phyloP scores from a whole-genome alignment of 2,113 vertebrate species.

The Oncorhynchus clarkii region DNA sequence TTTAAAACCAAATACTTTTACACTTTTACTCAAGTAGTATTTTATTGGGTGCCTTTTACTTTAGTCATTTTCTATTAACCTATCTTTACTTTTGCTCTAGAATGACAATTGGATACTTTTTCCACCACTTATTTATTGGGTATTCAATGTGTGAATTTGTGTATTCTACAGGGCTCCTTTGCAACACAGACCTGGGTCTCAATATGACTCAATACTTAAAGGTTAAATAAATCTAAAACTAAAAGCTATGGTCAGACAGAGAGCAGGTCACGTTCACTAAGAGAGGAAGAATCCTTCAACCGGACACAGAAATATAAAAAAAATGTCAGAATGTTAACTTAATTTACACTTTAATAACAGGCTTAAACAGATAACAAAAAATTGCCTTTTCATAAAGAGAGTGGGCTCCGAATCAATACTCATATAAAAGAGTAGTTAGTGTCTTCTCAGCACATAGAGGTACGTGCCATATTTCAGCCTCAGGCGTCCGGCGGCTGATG shows the following conservation, averaged over 20 bases:
- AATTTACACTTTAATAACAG: slow-evolving; percentile 60
- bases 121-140: too few relatives aligned
- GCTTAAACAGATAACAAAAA: slow-evolving; percentile 57
- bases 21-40: too few relatives aligned
- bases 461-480: slow-evolving; percentile 76
- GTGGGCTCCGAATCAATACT: slow-evolving; percentile 71
- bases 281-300: slow-evolving; percentile 2
- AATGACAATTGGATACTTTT: too few relatives aligned
- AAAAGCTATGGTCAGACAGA: background rate
- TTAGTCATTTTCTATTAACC: too few relatives aligned
- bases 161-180: too few relatives aligned
- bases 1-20: too few relatives aligned
- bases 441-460: slow-evolving; percentile 71
- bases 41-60: too few relatives aligned
- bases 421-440: slow-evolving; percentile 63
- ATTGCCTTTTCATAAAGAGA: slow-evolving; percentile 51
- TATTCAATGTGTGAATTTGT: too few relatives aligned
- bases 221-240: too few relatives aligned
- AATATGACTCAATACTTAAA: too few relatives aligned
- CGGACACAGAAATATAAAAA: slow-evolving; percentile 19
- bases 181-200: too few relatives aligned
- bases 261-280: background rate
- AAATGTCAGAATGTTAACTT: slow-evolving; percentile 59
- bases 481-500: slow-evolving; percentile 56
- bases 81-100: too few relatives aligned